Evolutionary conservation across 2,888 invertebrate species (phyloP), one percentile per base, ranked within the genome.

Genomic region (Diploptera punctata): DNA sequence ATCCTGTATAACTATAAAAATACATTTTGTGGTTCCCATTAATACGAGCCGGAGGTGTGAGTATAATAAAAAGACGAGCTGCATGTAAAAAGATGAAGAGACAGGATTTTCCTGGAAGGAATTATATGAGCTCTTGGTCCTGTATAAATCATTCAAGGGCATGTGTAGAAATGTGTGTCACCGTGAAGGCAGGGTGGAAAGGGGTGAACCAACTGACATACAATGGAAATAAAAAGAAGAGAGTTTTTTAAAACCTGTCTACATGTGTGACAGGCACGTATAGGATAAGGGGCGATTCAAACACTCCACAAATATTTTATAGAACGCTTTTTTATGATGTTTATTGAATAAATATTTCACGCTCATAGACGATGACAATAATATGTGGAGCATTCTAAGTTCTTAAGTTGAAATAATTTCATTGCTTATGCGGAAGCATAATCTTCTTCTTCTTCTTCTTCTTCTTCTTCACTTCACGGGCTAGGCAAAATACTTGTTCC

Each of bases 31-130:
- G 26, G 57, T 24, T 4, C 3, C 57, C 57, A 29, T 29, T 57
- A 57, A 57, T 57, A 31, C 29, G 29, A n/a, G 29, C n/a, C 26
- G n/a, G 16, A 29, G 57, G 57, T 29, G 5, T n/a, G n/a, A n/a
- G n/a, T n/a, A n/a, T 57, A 57, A 57, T 57, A 57, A 57, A 57
- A 57, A 57, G 24, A n/a, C 29, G 57, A 29, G 57, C n/a, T n/a
- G 29, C 57, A 57, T 24, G n/a, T 31, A 57, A 26, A 18, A n/a
- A n/a, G 13, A n/a, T 57, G 26, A 18, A 57, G 16, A n/a, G 29
- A 57, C 57, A 29, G 13, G 13, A 13, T 57, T 57, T 57, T 57
- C 57, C 57, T n/a, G 57, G 57, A 57, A 57, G 57, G n/a, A 57
- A 31, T 57, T 54, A 54, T 54, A 13, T 54, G 54, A 26, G 21